Percentiles rank a stretch among this genome's conserved stretches.
Evolutionary conservation across 2,797 vertebrate species (phyloP).

Genomic region (Hapalemur alaotrensis): DNA sequence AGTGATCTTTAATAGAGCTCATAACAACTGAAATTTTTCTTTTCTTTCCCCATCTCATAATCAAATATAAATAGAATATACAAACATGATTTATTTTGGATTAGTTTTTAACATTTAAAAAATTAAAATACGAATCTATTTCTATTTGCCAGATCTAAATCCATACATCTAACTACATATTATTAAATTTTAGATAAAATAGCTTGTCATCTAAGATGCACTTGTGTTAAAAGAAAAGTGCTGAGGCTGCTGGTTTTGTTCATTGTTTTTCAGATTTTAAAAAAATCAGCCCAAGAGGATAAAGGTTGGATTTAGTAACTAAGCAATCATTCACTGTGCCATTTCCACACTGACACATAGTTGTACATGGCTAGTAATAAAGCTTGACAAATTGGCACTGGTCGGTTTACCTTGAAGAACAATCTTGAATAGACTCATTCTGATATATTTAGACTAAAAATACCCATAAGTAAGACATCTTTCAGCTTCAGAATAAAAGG

Average conservation of each 20-base stretch:
- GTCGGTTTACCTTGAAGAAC: background rate
- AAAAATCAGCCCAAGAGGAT: background rate
- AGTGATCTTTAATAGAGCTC: background rate
- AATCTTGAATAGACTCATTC: background rate
- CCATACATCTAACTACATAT: slow-evolving; percentile 7
- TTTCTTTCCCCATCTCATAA: background rate
- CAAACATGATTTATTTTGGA: slow-evolving; percentile 22
- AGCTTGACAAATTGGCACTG: background rate
- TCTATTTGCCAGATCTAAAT: background rate
- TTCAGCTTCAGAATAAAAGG: slow-evolving; percentile 18
- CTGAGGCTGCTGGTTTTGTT: background rate
- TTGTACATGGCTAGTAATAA: background rate
- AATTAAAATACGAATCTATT: background rate
- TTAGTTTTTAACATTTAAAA: slow-evolving; percentile 40
- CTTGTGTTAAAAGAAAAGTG: slow-evolving; percentile 41
- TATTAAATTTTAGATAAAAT: background rate
- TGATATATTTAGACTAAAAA: background rate
- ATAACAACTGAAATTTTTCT: background rate
- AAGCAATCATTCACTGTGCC: background rate
- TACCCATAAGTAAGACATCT: background rate
- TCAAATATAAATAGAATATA: background rate
- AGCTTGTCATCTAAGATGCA: background rate
- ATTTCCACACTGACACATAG: background rate
- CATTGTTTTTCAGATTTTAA: background rate
- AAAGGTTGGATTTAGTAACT: slow-evolving; percentile 33